Conservation (phyloP, 53 echinoderm and acorn worm species). For the Holothuria scabra region DNA sequence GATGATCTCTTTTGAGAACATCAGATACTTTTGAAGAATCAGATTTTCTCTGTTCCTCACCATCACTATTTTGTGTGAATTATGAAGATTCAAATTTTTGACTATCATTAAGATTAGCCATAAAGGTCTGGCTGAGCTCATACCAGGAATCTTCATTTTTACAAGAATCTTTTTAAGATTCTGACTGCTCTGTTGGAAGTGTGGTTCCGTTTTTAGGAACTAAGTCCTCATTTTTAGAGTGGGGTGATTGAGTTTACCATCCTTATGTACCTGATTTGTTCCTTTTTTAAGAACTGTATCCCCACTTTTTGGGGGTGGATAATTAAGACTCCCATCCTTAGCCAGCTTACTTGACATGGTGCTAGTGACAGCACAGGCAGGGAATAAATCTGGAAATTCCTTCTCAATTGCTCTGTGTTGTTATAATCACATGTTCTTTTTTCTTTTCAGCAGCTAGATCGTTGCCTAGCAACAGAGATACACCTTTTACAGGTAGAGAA, state of each 20-base stretch:
- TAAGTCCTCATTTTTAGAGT: too few species aligned
- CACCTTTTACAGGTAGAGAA: background rate
- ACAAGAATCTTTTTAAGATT: background rate
- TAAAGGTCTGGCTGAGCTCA: background rate
- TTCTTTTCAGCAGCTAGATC: background rate
- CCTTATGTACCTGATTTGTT: too few species aligned
- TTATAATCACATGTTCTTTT: background rate
- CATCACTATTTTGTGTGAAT: background rate
- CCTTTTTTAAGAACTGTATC: too few species aligned
- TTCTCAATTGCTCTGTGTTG: too few species aligned
- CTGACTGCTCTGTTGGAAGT: background rate
- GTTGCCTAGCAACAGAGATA: too few species aligned
- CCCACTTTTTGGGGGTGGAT: too few species aligned
- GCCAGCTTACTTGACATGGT: background rate
- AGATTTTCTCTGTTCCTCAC: background rate
- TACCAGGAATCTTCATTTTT: background rate
- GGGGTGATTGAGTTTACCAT: too few species aligned
- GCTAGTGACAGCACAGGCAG: background rate
- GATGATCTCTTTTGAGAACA: background rate
- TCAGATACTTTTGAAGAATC: background rate
- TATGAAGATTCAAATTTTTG: background rate
- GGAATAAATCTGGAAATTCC: too few species aligned
- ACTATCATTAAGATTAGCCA: conserved; percentile 17
- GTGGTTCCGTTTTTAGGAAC: too few species aligned
- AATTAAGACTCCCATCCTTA: too few species aligned